Evolutionary conservation across 2,888 invertebrate genomes (phyloP).

Genomic region (Agapetus fuscipes): DNA sequence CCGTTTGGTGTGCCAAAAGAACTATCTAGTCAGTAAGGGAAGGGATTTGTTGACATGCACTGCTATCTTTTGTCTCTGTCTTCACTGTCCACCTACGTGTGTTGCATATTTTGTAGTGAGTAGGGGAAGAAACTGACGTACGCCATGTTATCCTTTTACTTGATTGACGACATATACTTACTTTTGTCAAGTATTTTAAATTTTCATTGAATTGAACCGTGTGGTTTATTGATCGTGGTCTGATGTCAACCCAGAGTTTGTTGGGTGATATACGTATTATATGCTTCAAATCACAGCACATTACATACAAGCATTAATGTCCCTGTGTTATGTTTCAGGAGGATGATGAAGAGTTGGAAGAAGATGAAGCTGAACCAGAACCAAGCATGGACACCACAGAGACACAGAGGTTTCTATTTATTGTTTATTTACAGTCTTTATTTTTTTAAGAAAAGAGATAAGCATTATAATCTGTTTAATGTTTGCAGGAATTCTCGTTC

Average conservation of each 20-base stretch:
- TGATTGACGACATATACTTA: too few species aligned
- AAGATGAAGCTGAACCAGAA: constrained; percentile 60
- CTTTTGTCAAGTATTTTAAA: too few species aligned
- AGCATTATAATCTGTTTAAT: background rate
- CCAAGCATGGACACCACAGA: constrained; percentile 39
- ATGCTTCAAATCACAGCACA: background rate
- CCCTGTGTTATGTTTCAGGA: constrained; percentile 27
- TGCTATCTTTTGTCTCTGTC: too few species aligned
- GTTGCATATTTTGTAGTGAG: too few species aligned
- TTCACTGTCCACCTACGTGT: too few species aligned
- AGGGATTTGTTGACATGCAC: too few species aligned
- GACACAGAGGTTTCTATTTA: constrained; percentile 32
- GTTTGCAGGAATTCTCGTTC: constrained; percentile 23
- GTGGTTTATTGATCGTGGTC: too few species aligned
- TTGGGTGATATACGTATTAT: background rate
- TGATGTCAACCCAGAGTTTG: too few species aligned
- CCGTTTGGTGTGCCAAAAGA: too few species aligned
- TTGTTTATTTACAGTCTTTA: background rate
- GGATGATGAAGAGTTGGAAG: constrained; percentile 48
- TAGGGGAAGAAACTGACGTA: too few species aligned
- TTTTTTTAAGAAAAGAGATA: background rate
- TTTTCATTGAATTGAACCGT: too few species aligned
- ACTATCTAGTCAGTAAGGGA: too few species aligned
- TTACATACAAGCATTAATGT: background rate
- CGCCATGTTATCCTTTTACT: background rate